Conservation (phyloP, 2,797 vertebrate species). For the Rousettus madagascariensis region DNA sequence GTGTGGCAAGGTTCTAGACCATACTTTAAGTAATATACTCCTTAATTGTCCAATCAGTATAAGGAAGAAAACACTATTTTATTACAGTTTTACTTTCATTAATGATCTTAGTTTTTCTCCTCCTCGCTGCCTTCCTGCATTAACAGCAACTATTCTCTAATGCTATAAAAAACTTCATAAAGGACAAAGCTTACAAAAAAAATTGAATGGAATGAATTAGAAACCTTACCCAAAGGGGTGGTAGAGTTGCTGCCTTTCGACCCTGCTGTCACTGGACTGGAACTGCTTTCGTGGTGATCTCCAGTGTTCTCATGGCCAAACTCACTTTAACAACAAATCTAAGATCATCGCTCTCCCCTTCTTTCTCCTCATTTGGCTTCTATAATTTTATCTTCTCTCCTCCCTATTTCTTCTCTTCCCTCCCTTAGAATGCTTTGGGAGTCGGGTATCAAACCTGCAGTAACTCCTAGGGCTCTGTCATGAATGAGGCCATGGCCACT, state of each 20-base stretch:
- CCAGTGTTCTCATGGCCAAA: background rate
- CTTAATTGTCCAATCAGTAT: background rate
- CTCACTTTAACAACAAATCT: background rate
- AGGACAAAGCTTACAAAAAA: background rate
- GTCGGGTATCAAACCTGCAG: background rate
- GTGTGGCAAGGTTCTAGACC: background rate
- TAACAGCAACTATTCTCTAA: background rate
- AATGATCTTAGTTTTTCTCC: background rate
- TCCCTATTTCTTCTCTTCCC: background rate
- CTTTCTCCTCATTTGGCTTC: background rate
- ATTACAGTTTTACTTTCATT: background rate
- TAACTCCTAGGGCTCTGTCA: background rate
- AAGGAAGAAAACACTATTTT: background rate
- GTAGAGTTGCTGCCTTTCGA: background rate
- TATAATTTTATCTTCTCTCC: background rate
- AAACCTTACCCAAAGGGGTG: background rate
- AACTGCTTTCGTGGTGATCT: background rate
- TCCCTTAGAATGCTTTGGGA: background rate
- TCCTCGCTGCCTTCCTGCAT: background rate
- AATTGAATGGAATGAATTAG: background rate
- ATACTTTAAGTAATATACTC: background rate
- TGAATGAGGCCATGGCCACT: background rate
- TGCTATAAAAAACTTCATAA: background rate
- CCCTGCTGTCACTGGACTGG: no score
- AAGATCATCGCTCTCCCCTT: background rate